phyloP scores from a whole-genome alignment of 35 echinoderm and acorn worm species.

The Chiridota heheva region DNA sequence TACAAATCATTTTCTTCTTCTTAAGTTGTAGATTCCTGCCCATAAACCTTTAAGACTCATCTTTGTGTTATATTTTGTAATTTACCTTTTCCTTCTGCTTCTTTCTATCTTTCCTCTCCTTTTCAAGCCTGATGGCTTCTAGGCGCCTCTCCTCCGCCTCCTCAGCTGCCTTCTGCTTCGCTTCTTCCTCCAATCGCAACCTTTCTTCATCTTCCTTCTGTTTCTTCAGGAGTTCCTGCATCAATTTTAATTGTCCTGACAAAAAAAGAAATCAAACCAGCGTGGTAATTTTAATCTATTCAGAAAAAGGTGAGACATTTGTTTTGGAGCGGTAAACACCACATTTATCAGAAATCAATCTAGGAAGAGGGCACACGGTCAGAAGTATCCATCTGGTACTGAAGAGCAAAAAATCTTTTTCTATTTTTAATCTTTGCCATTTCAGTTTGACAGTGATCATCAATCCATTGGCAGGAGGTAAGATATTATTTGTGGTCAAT shows the following conservation, averaged over 20 bases:
- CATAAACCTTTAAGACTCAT: neutral
- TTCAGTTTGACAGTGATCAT: too few relatives aligned
- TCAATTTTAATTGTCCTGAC: constrained; percentile 72
- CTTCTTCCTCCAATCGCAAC: constrained; percentile 74
- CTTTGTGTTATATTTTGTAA: neutral
- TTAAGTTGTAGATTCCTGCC: neutral
- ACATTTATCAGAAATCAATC: neutral
- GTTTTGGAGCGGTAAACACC: neutral
- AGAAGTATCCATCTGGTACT: neutral
- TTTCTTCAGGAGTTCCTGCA: constrained; percentile 87
- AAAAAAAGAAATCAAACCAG: neutral
- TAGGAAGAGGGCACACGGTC: neutral
- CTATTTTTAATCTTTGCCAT: neutral
- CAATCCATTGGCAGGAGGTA: too few relatives aligned
- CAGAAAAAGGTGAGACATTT: neutral
- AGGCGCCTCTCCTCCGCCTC: constrained; percentile 66
- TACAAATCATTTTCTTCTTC: neutral
- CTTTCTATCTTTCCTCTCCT: constrained; percentile 83
- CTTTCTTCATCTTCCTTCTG: constrained; percentile 89
- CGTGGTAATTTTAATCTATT: neutral
- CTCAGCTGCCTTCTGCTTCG: constrained; percentile 56
- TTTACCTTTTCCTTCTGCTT: constrained; percentile 95
- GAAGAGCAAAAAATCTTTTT: too few relatives aligned
- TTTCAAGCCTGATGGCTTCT: constrained; percentile 70
- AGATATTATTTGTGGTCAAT: too few relatives aligned